phyloP scores from a whole-genome alignment of 2,797 vertebrate genomes.

The Phaenicophaeus curvirostris region DNA sequence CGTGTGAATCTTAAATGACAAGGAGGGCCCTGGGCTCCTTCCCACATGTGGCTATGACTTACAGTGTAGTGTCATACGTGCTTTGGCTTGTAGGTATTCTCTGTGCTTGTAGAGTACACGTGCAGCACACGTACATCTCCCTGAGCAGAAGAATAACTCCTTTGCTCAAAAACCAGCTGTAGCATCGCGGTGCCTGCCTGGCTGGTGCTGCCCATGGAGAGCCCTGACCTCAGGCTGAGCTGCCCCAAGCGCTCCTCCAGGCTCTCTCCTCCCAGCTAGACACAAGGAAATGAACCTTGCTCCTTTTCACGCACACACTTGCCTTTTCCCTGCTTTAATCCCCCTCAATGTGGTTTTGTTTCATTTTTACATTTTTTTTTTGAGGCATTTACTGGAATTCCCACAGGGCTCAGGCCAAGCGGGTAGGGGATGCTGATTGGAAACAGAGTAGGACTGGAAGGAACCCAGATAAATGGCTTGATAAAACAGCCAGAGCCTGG shows the following conservation, averaged over 20 bases:
- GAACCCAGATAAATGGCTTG: background rate
- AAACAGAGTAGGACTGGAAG: background rate
- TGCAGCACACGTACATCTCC: background rate
- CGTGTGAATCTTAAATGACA: background rate
- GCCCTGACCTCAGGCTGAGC: background rate
- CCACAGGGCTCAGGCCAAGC: background rate
- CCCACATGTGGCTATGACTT: background rate
- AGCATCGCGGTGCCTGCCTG: fast-evolving
- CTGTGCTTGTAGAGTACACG: background rate
- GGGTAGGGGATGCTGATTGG: background rate
- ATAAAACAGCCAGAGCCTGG: background rate
- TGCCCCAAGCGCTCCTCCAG: fast-evolving
- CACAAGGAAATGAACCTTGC: background rate
- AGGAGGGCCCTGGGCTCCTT: background rate
- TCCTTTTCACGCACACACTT: background rate
- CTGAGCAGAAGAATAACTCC: background rate
- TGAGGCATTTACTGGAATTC: background rate
- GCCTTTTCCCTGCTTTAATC: background rate
- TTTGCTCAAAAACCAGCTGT: background rate
- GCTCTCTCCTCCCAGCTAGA: background rate
- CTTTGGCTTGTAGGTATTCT: background rate
- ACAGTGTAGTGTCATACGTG: background rate
- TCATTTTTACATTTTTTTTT: background rate
- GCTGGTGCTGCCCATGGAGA: background rate
- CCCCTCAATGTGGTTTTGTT: background rate